These are phyloP conservation scores for Gorsachius goisagi DNA, from an alignment of 2,113 vertebrate species.

Conservation along the genomic window DNA sequence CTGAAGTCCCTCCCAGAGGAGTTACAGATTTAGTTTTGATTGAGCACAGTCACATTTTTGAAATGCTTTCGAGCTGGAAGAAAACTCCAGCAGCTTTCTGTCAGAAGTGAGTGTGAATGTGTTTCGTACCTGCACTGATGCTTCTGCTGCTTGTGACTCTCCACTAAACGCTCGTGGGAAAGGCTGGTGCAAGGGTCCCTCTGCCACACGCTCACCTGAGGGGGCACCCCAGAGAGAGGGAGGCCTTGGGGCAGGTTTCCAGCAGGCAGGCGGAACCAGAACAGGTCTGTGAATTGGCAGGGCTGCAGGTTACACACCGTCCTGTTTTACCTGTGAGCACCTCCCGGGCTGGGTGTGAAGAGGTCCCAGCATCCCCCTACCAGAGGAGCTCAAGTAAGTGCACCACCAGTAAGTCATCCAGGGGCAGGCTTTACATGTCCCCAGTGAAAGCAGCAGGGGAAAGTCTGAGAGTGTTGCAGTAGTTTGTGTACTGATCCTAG, in stretches of 20 bases:
- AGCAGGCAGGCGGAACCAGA: neutral
- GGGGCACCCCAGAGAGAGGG: neutral
- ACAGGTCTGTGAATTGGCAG: neutral
- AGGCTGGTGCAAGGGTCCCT: neutral
- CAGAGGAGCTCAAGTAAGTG: neutral
- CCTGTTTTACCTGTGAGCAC: neutral
- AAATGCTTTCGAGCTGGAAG: neutral
- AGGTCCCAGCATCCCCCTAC: neutral
- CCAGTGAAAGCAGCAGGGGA: neutral
- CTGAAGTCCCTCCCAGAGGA: neutral
- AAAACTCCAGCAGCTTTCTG: neutral
- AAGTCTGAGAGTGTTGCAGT: neutral
- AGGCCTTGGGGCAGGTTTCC: neutral
- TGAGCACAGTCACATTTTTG: neutral
- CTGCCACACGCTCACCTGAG: rapidly evolving
- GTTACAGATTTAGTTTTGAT: neutral
- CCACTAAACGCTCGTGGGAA: neutral
- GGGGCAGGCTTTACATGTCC: neutral
- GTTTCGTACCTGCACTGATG: neutral
- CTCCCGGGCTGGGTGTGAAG: neutral
- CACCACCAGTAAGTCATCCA: no score
- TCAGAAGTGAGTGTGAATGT: neutral
- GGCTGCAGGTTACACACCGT: neutral
- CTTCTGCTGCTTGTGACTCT: neutral
- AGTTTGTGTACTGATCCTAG: neutral